A percentile compares a stretch with the other conserved stretches of the same genome.
Conservation (phyloP, 37 sponge, comb jelly and placozoan genomes). For the Ianthella basta region DNA sequence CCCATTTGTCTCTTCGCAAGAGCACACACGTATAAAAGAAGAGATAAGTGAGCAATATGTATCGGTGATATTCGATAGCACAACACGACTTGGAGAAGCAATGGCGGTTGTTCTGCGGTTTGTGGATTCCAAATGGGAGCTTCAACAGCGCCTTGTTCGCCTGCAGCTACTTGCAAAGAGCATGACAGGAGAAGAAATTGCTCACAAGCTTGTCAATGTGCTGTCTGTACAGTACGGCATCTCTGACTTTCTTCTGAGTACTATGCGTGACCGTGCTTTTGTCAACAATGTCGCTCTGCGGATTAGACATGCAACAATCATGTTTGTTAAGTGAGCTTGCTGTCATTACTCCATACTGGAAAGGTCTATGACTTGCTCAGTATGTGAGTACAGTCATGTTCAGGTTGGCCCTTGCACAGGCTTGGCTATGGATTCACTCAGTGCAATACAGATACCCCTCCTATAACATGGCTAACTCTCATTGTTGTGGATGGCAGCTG, state of each 20-base stretch:
- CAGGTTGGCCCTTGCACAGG: too few species aligned
- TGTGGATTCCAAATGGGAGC: slow-evolving; percentile 24
- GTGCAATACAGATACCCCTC: too few species aligned
- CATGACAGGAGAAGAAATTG: slow-evolving; percentile 34
- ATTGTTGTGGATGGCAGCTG: too few species aligned
- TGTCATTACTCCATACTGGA: too few species aligned
- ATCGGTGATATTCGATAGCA: slow-evolving; percentile 43
- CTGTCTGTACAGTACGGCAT: slow-evolving; percentile 27
- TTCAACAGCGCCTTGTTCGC: slow-evolving; percentile 32
- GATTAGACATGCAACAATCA: too few species aligned
- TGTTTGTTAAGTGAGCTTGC: too few species aligned
- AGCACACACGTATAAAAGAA: slow-evolving; percentile 23
- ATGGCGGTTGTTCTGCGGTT: slow-evolving; percentile 28
- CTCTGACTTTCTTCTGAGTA: not conserved
- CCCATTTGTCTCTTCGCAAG: slow-evolving; percentile 34
- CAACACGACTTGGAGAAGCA: slow-evolving; percentile 26
- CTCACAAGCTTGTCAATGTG: slow-evolving; percentile 14
- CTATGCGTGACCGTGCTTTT: slow-evolving; percentile 40
- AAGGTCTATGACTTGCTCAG: too few species aligned
- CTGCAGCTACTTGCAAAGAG: slow-evolving; percentile 29
- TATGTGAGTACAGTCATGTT: too few species aligned
- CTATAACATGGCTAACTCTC: too few species aligned
- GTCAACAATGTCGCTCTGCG: slow-evolving; percentile 33
- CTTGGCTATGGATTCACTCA: too few species aligned
- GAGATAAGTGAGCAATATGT: slow-evolving; percentile 19